Conservation (phyloP, 1,140 invertebrate genomes). For the Acromyrmex heyeri region DNA sequence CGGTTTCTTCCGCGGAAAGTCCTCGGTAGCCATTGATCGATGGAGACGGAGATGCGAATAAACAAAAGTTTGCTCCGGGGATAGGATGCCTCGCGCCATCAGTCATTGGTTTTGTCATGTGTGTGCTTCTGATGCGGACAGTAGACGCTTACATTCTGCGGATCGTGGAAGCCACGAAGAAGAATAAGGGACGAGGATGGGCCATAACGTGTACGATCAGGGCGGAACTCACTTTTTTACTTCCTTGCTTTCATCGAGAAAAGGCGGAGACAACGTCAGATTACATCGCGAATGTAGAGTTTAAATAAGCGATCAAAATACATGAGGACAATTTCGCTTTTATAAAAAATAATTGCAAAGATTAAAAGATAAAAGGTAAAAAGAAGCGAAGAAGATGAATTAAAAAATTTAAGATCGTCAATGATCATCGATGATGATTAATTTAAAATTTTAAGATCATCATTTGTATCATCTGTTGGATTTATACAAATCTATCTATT, state of each 20-base stretch:
- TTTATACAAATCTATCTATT: neutral
- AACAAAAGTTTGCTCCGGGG: slow-evolving; percentile 78
- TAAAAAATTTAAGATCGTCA: neutral
- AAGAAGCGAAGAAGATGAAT: neutral
- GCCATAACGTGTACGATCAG: slow-evolving; percentile 32
- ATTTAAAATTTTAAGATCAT: too few relatives aligned
- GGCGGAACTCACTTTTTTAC: slow-evolving; percentile 40
- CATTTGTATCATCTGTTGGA: neutral
- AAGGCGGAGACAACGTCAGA: neutral
- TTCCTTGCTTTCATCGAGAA: neutral
- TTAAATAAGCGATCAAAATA: neutral
- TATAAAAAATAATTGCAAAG: neutral
- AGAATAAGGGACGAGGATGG: neutral
- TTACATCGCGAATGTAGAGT: neutral
- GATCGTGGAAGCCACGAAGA: slow-evolving; percentile 15
- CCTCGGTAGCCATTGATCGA: slow-evolving; percentile 77
- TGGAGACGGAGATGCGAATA: slow-evolving; percentile 79
- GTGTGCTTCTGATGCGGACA: slow-evolving; percentile 71
- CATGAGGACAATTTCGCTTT: neutral
- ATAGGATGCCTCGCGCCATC: slow-evolving; percentile 76
- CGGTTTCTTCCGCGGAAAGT: slow-evolving; percentile 64
- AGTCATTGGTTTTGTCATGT: slow-evolving; percentile 81
- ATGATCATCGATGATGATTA: too few relatives aligned
- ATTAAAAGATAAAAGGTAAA: slow-evolving; percentile 1
- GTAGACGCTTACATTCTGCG: slow-evolving; percentile 34